Base-by-base conservation (phyloP, 2,113 vertebrate species). In the Gymnogyps californianus region DNA sequence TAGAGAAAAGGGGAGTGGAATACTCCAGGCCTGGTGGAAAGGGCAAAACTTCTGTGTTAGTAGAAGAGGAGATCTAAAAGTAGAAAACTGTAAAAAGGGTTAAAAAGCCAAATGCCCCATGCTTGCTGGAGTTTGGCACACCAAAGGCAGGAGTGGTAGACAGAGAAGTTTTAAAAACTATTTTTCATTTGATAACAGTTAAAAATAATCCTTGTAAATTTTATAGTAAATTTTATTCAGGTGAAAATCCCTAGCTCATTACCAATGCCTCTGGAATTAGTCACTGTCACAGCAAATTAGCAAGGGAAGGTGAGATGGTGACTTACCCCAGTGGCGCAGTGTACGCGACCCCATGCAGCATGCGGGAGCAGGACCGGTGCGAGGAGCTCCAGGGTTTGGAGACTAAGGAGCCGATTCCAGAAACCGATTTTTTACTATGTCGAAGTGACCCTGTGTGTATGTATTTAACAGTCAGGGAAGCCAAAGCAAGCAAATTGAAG, bases 401-500 rank as follows among this genome's bases (percentile, higher is more conserved):
- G 21, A 69, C 58, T 62, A 80, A 92, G 69, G 40, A 75, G 55
- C 69, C 16, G 61, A 52, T 47, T 94, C 93, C 90, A 97, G 94
- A 98, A 97, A 94, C 91, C 14, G 71, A 87, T 92, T 75, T 96
- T 97, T 97, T 93, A 93, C 93, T 87, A 32, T 83, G 95, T 75
- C 67, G 51, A 64, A 87, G 82, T 65, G 93, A 95, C 83, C 66
- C 87, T 87, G 93, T 25, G 81, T 97, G 76, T 83, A 95, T 96
- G 94, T 83, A 79, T 96, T 98, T 97, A 96, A 87, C 66, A 93
- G 90, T 77, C 84, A 51, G n/a, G 62, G 65, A 83, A 94, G 98
- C 97, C 98, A 98, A 98, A 98, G 97, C 97, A 98, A 98, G 97
- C 98, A 87, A 91, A 95, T 71, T 77, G 83, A 95, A 92, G 59